Evolutionary conservation across 2,888 invertebrate species (phyloP), one percentile per base, ranked within the genome.

Genomic region (Meghimatium bilineatum): DNA sequence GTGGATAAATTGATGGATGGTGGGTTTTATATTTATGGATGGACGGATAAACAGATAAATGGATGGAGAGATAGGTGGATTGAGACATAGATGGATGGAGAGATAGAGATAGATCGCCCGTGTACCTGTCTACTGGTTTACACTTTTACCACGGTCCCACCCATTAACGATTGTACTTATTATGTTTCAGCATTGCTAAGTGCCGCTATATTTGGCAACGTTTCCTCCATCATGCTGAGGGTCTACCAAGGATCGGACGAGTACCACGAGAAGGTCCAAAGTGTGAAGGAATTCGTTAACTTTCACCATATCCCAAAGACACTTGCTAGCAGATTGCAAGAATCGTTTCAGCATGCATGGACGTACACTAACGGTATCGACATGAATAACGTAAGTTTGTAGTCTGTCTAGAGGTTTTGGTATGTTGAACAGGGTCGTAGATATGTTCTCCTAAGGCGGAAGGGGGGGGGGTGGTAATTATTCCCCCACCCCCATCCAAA

Each of bases 131-230:
- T n/a, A n/a, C n/a, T n/a, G n/a, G n/a, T n/a, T 14, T 52, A 14
- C 52, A 52, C 17, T 52, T 17, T 52, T 8, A 52, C 52, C 52
- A 52, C 12, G 52, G 52, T 8, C 52, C 52, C 8, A 52, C 8
- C 52, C 52, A 52, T 52, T 52, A 14, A 52, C n/a, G 17, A 17
- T 52, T 52, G 52, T 52, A 14, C 60, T 63, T 34, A 32, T 67
- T 71, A 1, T 60, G 52, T 75, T 88, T 10, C 90, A 93, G 93
- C 93, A n/a, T 88, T 94, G 63, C 90, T 94, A 90, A 93, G 93
- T 86, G 94, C 94, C 80, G 93, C 93, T 80, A 93, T 94, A 44
- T 93, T 94, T 86, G 94, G 94, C 79, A 94, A 93, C 91, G 93
- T 94, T 26, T 93, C 93, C 6, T 93, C 93, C 63, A 94, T 94